A percentile compares a stretch with the other conserved stretches of the same genome.
Evolutionary conservation across 92 coral and sea anemone species (phyloP).

Genomic region (Muricea muricata): DNA sequence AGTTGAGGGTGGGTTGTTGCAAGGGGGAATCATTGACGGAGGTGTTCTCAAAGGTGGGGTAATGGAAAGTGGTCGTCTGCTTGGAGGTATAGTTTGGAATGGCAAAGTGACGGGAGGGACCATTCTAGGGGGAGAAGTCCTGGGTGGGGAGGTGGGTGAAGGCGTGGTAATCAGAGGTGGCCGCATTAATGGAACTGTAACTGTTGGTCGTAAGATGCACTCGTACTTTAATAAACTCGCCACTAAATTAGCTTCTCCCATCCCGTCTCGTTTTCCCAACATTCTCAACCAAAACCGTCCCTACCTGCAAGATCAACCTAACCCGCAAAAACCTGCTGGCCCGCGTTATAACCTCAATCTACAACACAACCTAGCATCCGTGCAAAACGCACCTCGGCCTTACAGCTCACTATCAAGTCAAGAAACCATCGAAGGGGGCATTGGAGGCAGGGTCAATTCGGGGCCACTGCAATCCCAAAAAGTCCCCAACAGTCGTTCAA

Average conservation of each 20-base stretch:
- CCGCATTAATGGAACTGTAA: constrained; percentile 82
- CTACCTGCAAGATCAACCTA: background rate
- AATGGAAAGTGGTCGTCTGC: constrained; percentile 90
- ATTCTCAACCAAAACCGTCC: background rate
- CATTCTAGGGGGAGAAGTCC: constrained; percentile 89
- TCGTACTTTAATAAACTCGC: too few species aligned
- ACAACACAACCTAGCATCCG: background rate
- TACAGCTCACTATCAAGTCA: background rate
- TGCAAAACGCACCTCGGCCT: background rate
- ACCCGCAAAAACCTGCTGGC: background rate
- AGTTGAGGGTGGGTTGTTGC: constrained; percentile 90
- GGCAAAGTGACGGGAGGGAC: constrained; percentile 96
- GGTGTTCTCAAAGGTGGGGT: constrained; percentile 94
- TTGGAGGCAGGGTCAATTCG: constrained; percentile 10
- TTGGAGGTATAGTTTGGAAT: constrained; percentile 90
- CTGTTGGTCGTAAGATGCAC: constrained; percentile 53
- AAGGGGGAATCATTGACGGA: constrained; percentile 86
- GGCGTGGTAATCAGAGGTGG: constrained; percentile 90
- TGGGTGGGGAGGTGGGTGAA: constrained; percentile 97
- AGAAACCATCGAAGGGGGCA: background rate
- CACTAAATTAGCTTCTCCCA: background rate
- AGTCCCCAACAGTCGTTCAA: background rate
- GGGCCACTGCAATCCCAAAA: background rate
- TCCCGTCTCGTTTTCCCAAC: background rate
- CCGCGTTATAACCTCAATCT: background rate